Evolutionary conservation across 2,113 vertebrate genomes (phyloP), one percentile per base, ranked within the genome.

Genomic region (Siphamia tubifer): DNA sequence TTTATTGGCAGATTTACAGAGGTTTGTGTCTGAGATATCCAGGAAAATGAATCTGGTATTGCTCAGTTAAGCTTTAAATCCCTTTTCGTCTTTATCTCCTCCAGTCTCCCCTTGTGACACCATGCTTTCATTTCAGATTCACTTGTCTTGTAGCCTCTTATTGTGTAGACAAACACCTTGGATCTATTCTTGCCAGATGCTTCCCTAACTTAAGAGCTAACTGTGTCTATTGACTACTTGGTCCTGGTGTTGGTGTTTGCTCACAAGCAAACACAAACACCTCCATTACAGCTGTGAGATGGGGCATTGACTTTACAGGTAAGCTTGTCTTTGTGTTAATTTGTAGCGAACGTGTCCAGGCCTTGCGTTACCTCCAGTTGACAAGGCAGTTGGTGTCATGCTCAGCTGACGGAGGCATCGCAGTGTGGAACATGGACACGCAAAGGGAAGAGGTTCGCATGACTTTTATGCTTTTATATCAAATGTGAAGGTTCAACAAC

Each of bases 391-490:
- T 99, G 20, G 74, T 99, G 36, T 98, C 98, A 2, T 99, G 98
- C 67, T 96, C 96, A 4, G 93, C 94, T 0, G 98, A 99, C 28
- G 98, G 98, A 0, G 95, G 94, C 8, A 96, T 99, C n/a, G 95
- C 95, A 0, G 95, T 99, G 75, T 99, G 97, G 97, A 99, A 98
- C 89, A 99, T 99, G 97, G 97, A 99, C 66, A 89, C 95, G 2
- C 93, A 87, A 71, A 90, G 97, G 82, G 95, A 98, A 71, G 98
- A 99, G 96, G 97, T 98, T 81, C 77, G 69, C 8, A n/a, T 42
- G 9, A 16, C 12, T 19, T 1, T 16, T 20, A 21, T 1, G 2
- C 8, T n/a, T n/a, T 3, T 5, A 5, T 5, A 34, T 15, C 17
- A 31, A 5, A 12, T 12, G 5, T 6, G n/a, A 3, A 5, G 2